These are phyloP conservation scores for Scolopax rusticola DNA, from an alignment of 2,797 vertebrate species.

Conservation along the genomic window DNA sequence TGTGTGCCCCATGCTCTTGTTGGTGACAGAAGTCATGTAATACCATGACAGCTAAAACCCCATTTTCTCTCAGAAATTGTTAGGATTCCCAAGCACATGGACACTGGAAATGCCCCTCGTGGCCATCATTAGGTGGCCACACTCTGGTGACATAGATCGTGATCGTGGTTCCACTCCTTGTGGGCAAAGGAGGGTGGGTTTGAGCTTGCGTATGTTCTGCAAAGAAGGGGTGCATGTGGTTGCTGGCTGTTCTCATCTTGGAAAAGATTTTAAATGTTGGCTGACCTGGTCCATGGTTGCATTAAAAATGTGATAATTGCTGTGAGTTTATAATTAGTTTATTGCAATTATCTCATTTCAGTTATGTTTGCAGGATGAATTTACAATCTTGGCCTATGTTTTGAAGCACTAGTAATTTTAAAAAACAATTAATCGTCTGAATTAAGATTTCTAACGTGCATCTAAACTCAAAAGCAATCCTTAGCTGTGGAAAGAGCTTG, in stretches of 20 bases:
- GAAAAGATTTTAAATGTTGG: not conserved
- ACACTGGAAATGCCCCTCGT: not conserved
- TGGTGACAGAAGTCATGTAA: not conserved
- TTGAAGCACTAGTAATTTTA: not conserved
- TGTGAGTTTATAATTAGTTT: conserved; percentile 15
- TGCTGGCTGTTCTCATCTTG: not conserved
- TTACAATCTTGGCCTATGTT: not conserved
- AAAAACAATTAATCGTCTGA: conserved; percentile 9
- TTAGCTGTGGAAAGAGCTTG: not conserved
- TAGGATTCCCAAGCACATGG: not conserved
- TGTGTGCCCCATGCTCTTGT: not conserved
- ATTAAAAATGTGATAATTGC: conserved; percentile 14
- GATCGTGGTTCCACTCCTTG: not conserved
- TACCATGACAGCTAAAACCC: not conserved
- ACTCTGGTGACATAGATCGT: not conserved
- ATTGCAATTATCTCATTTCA: not conserved
- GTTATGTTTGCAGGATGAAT: not conserved
- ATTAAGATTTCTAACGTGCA: not conserved
- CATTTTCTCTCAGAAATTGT: not conserved
- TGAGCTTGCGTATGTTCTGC: not conserved
- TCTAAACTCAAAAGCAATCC: conserved; percentile 1
- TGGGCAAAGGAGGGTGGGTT: not conserved
- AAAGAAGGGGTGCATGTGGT: not conserved
- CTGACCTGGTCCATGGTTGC: not conserved
- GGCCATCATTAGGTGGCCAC: not conserved